A percentile compares a stretch with the other conserved stretches of the same genome.
Conservation (phyloP, 2,113 vertebrate species). For the Stigmatopora nigra region DNA sequence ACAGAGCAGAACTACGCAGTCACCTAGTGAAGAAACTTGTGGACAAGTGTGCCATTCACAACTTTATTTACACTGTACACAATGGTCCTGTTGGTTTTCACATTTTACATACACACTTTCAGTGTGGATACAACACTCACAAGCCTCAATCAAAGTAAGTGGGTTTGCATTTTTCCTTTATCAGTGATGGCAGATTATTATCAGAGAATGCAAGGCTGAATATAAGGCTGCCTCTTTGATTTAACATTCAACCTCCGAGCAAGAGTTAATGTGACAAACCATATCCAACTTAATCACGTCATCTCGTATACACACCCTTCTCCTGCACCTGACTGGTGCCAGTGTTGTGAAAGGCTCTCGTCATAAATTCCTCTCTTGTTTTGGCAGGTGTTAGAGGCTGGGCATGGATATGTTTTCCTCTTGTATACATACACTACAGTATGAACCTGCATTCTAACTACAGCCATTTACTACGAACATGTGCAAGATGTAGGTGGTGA, state of each 20-base stretch:
- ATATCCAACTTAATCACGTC: conserved; percentile 21
- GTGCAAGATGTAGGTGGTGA: conserved; percentile 24
- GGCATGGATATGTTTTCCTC: conserved; percentile 22
- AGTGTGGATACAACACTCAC: conserved; percentile 12
- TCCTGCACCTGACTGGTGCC: conserved; percentile 52
- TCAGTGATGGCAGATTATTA: conserved; percentile 37
- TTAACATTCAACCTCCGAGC: neutral
- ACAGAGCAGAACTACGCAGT: conserved; percentile 24
- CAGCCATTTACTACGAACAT: conserved; percentile 34
- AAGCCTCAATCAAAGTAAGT: conserved; percentile 24
- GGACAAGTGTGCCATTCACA: conserved; percentile 47
- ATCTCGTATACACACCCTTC: conserved; percentile 16
- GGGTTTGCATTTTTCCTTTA: conserved; percentile 28
- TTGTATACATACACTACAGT: conserved; percentile 10
- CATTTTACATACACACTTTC: conserved; percentile 29
- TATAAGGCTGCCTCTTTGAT: neutral
- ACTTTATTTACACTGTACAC: conserved; percentile 43
- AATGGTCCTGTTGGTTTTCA: conserved; percentile 26
- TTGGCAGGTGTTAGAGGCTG: conserved; percentile 49
- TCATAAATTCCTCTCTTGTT: conserved; percentile 61
- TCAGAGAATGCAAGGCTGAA: conserved; percentile 15
- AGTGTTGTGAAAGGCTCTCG: conserved; percentile 36
- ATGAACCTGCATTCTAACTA: conserved; percentile 38
- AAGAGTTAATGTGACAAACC: neutral
- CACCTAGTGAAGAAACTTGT: conserved; percentile 26